phyloP scores from a whole-genome alignment of 2,113 vertebrate genomes.

The Ceratotherium simum region DNA sequence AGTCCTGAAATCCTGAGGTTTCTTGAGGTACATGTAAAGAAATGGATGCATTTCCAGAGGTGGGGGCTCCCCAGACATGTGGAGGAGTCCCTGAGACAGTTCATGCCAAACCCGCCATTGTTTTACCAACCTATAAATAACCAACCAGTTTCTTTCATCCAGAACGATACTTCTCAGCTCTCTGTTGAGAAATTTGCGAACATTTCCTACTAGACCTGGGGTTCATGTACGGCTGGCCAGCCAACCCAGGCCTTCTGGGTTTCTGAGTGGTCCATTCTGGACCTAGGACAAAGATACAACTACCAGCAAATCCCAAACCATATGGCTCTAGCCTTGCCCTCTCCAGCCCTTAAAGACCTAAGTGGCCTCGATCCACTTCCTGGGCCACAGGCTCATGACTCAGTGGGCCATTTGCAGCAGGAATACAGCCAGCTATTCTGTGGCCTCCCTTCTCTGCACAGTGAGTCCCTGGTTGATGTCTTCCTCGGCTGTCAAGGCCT shows the following conservation, averaged over 20 bases:
- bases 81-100: slow-evolving; percentile 69
- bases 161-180: background rate
- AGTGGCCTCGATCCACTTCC: background rate
- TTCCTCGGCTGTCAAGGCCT: background rate
- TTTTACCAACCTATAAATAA: background rate
- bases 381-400: background rate
- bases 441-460: slow-evolving; percentile 76
- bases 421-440: slow-evolving; percentile 68
- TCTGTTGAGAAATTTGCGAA: background rate
- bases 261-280: slow-evolving; percentile 53
- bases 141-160: background rate
- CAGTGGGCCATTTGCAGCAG: background rate
- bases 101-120: slow-evolving; percentile 5
- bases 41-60: slow-evolving; percentile 72
- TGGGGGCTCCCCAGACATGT: slow-evolving; percentile 79
- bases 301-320: background rate
- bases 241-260: slow-evolving; percentile 66
- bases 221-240: background rate
- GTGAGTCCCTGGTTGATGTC: slow-evolving; percentile 67
- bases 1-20: slow-evolving; percentile 43
- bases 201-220: slow-evolving; percentile 28
- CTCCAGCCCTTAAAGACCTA: background rate
- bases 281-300: background rate
- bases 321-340: background rate
- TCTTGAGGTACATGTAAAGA: slow-evolving; percentile 75